Evolutionary conservation across 2,113 vertebrate species (phyloP).

Genomic region (Bubo blakistoni): DNA sequence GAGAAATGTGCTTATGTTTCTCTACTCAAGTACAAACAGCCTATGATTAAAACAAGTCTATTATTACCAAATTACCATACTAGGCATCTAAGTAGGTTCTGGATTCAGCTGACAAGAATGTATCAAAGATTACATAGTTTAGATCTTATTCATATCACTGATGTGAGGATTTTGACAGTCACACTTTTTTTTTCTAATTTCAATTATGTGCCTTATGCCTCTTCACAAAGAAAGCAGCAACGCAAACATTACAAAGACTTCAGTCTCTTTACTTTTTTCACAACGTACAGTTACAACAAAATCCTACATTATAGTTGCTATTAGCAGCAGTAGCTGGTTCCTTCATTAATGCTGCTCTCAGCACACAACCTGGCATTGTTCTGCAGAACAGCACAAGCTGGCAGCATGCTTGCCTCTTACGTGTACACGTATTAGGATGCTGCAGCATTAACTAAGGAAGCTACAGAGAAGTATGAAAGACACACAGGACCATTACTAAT

Average conservation of each 20-base stretch:
- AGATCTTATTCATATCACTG: neutral
- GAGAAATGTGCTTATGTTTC: neutral
- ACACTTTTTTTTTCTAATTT: neutral
- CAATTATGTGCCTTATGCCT: neutral
- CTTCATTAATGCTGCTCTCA: neutral
- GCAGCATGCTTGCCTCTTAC: neutral
- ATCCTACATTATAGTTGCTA: neutral
- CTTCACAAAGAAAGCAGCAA: neutral
- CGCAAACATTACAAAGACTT: neutral
- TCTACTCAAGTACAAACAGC: neutral
- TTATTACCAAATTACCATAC: neutral
- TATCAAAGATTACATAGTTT: neutral
- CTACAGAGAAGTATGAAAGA: neutral
- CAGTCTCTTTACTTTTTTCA: neutral
- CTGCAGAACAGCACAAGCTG: neutral
- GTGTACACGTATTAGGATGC: accelerated
- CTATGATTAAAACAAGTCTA: neutral
- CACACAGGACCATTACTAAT: neutral
- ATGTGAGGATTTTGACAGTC: neutral
- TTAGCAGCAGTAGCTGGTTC: neutral
- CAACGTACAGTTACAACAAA: neutral
- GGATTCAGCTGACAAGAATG: neutral
- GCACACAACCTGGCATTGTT: neutral
- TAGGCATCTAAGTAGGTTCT: neutral
- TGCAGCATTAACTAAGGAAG: neutral